These are phyloP conservation scores for Drymonia ruficornis DNA, from an alignment of 2,888 invertebrate species.

Conservation along the genomic window DNA sequence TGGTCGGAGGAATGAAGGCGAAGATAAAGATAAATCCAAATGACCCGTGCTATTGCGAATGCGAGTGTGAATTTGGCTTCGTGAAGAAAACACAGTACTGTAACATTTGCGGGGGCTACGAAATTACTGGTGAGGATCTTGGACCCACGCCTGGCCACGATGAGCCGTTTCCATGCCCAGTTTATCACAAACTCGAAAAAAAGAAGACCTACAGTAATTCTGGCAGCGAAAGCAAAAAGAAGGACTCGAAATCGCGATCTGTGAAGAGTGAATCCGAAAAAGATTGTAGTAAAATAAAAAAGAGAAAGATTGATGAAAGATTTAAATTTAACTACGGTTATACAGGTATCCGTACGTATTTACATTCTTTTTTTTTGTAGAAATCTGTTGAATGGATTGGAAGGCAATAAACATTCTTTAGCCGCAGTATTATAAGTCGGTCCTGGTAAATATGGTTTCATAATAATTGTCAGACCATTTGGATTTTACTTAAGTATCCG, in stretches of 20 bases:
- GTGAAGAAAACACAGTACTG: conserved; percentile 72
- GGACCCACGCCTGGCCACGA: conserved; percentile 35
- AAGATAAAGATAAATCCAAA: conserved; percentile 54
- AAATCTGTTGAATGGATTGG: background rate
- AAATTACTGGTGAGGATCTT: conserved; percentile 62
- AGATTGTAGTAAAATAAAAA: conserved; percentile 57
- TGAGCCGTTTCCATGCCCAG: conserved; percentile 69
- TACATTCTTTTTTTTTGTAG: conserved; percentile 27
- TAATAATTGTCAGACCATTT: background rate
- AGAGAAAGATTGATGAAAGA: conserved; percentile 61
- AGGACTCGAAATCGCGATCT: conserved; percentile 39
- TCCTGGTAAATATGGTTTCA: too few species aligned
- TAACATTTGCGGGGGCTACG: conserved; percentile 69
- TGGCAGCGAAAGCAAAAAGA: conserved; percentile 62
- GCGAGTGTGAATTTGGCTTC: conserved; percentile 72
- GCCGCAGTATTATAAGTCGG: background rate
- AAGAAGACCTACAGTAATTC: conserved; percentile 56
- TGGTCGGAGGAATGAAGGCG: conserved; percentile 55
- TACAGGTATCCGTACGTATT: conserved; percentile 80
- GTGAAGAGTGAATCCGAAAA: conserved; percentile 64
- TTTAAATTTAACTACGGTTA: conserved; percentile 79
- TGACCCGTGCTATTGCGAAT: conserved; percentile 67
- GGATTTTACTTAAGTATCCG: background rate
- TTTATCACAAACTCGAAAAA: conserved; percentile 69
- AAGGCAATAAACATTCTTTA: background rate